Evolutionary conservation across 2,797 vertebrate species (phyloP), one percentile per base, ranked within the genome.

Genomic region (Gobionotothen gibberifrons): DNA sequence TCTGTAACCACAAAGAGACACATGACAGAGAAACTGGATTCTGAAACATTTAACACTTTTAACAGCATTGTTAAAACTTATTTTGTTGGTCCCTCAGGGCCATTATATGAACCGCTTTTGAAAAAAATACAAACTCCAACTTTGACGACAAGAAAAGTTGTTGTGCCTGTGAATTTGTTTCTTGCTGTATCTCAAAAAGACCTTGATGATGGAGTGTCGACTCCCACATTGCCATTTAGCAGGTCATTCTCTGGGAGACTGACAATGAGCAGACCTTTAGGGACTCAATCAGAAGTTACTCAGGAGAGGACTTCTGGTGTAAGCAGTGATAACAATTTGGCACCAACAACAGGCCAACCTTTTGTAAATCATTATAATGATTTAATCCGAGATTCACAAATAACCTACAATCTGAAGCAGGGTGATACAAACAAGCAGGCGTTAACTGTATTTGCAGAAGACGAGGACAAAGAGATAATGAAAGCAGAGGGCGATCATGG

Each of bases 41-140:
- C 68, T 36, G 56, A 68, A 49, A 82, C 42, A 55, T 65, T 69
- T 22, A 63, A 32, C 44, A 43, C 15, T 14, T 29, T 46, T 48
- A 71, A 83, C 39, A 69, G 62, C 67, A 78, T 73, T 29, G 49
- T 9, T 74, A 72, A 87, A 57, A 64, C 71, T 53, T n/a, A 63
- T 69, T 39, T 17, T 73, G 55, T 60, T 72, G 54, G 60, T 72
- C 73, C 72, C 21, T 47, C 39, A 40, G 61, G 39, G 40, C 59
- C 66, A 36, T 57, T 0, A 2, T 68, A 36, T 39, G 57, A 79
- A 53, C n/a, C 12, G 11, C 22, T 43, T 22, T 61, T 69, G 7
- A 69, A 59, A 69, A 14, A 70, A 51, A 9, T 12, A 4, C 72
- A 64, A 64, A 74, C 32, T 54, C 22, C 26, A 68, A 56, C 44